Conservation (phyloP, 2,888 invertebrate genomes). For the Morpho helenor region DNA sequence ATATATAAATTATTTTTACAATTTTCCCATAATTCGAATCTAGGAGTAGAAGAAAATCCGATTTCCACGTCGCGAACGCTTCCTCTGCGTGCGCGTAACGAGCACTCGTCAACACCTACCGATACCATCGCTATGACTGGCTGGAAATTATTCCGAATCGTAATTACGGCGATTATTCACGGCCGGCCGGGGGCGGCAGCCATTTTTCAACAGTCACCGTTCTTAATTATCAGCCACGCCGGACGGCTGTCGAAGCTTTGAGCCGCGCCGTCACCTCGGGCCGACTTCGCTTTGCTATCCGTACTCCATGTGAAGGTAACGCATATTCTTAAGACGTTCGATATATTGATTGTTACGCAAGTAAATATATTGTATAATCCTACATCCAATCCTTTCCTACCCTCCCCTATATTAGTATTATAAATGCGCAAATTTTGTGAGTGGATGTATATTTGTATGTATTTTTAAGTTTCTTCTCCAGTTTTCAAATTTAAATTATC, state of each 20-base stretch:
- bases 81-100: slow-evolving; percentile 69
- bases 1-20: background rate
- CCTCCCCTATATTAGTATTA: too few relatives aligned
- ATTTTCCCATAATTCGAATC: background rate
- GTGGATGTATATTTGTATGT: too few relatives aligned
- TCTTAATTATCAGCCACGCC: slow-evolving; percentile 78
- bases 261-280: slow-evolving; percentile 75
- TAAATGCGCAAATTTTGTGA: too few relatives aligned
- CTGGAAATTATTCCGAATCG: slow-evolving; percentile 79
- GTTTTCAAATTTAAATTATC: too few relatives aligned
- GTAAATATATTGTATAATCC: background rate
- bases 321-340: slow-evolving; percentile 27
- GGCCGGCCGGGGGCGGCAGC: slow-evolving; percentile 79
- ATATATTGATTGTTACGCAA: slow-evolving; percentile 9
- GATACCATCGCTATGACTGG: slow-evolving; percentile 80
- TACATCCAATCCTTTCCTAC: too few relatives aligned
- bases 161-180: slow-evolving; percentile 80
- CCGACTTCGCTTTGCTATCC: slow-evolving; percentile 56
- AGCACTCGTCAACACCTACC: slow-evolving; percentile 77
- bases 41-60: slow-evolving; percentile 48
- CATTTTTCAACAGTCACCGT: slow-evolving; percentile 80
- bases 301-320: slow-evolving; percentile 38
- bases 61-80: slow-evolving; percentile 47
- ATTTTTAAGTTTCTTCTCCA: too few relatives aligned
- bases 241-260: slow-evolving; percentile 79